phyloP scores from a whole-genome alignment of 1,140 invertebrate genomes.

The Eurosta solidaginis region DNA sequence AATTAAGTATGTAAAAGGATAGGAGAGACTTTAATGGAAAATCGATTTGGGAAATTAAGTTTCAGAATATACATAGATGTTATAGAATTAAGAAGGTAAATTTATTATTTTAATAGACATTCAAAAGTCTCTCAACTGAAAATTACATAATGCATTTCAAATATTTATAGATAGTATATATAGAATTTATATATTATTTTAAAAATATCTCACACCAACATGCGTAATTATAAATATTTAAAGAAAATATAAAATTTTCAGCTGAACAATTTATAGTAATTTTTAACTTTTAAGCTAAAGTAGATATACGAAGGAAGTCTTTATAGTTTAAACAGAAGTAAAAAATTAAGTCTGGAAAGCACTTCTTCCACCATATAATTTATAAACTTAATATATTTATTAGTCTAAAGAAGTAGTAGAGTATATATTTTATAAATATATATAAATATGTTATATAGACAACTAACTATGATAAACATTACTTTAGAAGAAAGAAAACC shows the following conservation, averaged over 20 bases:
- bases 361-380: no score
- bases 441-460: not conserved
- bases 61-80: not conserved
- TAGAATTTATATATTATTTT: not conserved
- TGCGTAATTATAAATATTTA: conserved; percentile 8
- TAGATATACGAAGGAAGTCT: no score
- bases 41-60: not conserved
- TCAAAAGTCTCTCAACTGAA: not conserved
- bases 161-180: not conserved
- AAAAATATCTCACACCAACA: not conserved
- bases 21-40: not conserved
- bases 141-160: not conserved
- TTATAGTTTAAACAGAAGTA: no score
- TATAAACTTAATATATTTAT: no score
- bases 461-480: not conserved
- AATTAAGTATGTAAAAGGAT: no score
- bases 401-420: no score
- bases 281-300: no score
- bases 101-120: not conserved
- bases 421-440: not conserved
- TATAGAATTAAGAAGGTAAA: not conserved
- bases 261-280: not conserved
- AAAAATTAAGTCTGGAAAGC: no score
- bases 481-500: conserved; percentile 11
- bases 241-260: not conserved